Evolutionary conservation across 2,888 invertebrate genomes (phyloP).

Genomic region (Meiosimyza decipiens): DNA sequence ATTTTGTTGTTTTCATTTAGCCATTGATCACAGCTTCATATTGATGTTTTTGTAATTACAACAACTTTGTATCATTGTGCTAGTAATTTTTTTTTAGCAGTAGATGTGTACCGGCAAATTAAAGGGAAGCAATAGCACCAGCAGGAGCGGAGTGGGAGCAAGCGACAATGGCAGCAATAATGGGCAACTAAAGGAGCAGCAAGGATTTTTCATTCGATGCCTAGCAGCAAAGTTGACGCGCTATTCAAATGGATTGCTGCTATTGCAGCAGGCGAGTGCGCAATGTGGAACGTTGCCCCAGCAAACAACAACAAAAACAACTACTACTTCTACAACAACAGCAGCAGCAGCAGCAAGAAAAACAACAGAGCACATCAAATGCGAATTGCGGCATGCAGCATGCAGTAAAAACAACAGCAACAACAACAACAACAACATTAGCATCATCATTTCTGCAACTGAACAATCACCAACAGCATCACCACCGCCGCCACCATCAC

Average conservation of each 20-base stretch:
- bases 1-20: too few relatives aligned
- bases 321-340: slow-evolving; percentile 1
- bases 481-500: slow-evolving; percentile 19
- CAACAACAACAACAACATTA: slow-evolving; percentile 8
- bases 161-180: slow-evolving; percentile 32
- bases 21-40: too few relatives aligned
- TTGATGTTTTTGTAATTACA: too few relatives aligned
- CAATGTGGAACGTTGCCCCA: slow-evolving; percentile 41
- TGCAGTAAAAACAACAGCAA: neutral
- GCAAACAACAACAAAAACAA: slow-evolving; percentile 14
- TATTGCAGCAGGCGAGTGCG: slow-evolving; percentile 34
- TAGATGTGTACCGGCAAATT: too few relatives aligned
- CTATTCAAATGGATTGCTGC: slow-evolving; percentile 42
- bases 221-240: slow-evolving; percentile 43
- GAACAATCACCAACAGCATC: slow-evolving; percentile 29
- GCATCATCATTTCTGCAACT: slow-evolving; percentile 13
- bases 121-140: too few relatives aligned
- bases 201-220: slow-evolving; percentile 45
- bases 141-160: neutral
- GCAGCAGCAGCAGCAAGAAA: neutral
- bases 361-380: slow-evolving; percentile 27
- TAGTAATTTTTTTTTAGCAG: too few relatives aligned
- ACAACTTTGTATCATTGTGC: too few relatives aligned
- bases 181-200: slow-evolving; percentile 42
- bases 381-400: slow-evolving; percentile 29